Conservation (phyloP, 2,797 vertebrate genomes). For the Bothrops alternatus region DNA sequence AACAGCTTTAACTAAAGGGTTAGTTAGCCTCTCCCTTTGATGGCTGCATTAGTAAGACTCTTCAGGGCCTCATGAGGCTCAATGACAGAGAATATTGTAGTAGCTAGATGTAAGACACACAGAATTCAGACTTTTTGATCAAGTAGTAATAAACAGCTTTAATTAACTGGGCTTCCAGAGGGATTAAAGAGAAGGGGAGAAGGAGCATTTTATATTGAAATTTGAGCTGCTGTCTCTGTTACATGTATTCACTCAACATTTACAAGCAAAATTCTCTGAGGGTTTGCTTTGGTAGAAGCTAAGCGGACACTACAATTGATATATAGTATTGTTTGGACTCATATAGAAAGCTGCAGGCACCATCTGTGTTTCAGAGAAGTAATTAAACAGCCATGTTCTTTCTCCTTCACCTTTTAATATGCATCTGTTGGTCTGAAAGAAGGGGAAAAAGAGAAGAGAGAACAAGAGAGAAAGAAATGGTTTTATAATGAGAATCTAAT, state of each 20-base stretch:
- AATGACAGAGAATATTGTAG: slow-evolving; percentile 74
- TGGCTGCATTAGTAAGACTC: slow-evolving; percentile 71
- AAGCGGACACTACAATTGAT: slow-evolving; percentile 39
- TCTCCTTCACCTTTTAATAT: slow-evolving; percentile 23
- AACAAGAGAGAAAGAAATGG: not conserved
- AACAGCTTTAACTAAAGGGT: slow-evolving; percentile 72
- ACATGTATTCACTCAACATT: slow-evolving; percentile 46
- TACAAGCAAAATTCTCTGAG: slow-evolving; percentile 43
- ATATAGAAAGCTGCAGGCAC: slow-evolving; percentile 36
- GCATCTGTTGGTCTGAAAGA: slow-evolving; percentile 17
- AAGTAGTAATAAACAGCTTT: slow-evolving; percentile 74
- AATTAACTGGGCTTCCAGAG: slow-evolving; percentile 70
- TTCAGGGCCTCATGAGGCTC: slow-evolving; percentile 64
- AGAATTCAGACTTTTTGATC: slow-evolving; percentile 73
- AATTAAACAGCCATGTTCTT: slow-evolving; percentile 43
- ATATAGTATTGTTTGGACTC: slow-evolving; percentile 32
- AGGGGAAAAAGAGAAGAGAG: not conserved
- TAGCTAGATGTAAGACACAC: slow-evolving; percentile 70
- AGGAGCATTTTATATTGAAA: slow-evolving; percentile 66
- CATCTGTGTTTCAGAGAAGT: slow-evolving; percentile 40
- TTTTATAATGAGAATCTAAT: not conserved
- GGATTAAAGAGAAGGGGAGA: slow-evolving; percentile 58
- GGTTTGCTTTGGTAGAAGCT: slow-evolving; percentile 31
- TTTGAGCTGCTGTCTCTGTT: slow-evolving; percentile 56
- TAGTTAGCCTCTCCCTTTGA: slow-evolving; percentile 69